Evolutionary conservation across 2,113 vertebrate species (phyloP), one percentile per base, ranked within the genome.

Genomic region (Chionis minor): DNA sequence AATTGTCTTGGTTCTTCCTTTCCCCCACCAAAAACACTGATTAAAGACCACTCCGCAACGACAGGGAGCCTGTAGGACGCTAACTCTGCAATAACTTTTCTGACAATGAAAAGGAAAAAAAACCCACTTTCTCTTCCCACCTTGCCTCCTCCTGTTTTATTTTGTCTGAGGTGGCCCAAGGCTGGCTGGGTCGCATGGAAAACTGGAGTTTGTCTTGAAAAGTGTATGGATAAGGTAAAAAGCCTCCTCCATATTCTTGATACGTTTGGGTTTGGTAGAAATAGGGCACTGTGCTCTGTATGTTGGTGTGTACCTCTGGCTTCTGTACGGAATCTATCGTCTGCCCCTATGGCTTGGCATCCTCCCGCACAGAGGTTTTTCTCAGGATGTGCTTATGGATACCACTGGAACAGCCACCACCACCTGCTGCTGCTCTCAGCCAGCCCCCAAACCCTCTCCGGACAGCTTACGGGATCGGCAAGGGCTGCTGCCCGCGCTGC

Each of bases 401-500:
- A 3, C 21, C 9, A 0, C 47, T 78, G 91, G 54, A 42, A 84
- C 14, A 63, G 24, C 32, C 72, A 10, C 49, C 9, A 8, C 35
- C 35, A 8, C 2, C 33, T 23, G 59, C 38, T 59, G 44, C 44
- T 86, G 28, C n/a, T 42, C 58, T 17, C 16, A 22, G 0, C 40
- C 38, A 7, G 0, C 7, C 20, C 35, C 73, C 65, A 33, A 7
- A 17, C 45, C 28, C 10, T 22, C 44, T 63, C 27, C 80, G 40
- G 5, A 19, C 19, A 23, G 42, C 47, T 58, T 17, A 4, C 0
- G 4, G 66, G 9, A 1, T 23, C 0, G 0, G 7, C 3, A 59
- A 12, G 62, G 20, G 22, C 40, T 52, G 70, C 86, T 62, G 40
- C 55, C 54, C 2, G 1, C 8, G 18, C 45, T 26, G 14, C 70